Evolutionary conservation across 92 coral and sea anemone genomes (phyloP).

Genomic region (Palythoa grandis): DNA sequence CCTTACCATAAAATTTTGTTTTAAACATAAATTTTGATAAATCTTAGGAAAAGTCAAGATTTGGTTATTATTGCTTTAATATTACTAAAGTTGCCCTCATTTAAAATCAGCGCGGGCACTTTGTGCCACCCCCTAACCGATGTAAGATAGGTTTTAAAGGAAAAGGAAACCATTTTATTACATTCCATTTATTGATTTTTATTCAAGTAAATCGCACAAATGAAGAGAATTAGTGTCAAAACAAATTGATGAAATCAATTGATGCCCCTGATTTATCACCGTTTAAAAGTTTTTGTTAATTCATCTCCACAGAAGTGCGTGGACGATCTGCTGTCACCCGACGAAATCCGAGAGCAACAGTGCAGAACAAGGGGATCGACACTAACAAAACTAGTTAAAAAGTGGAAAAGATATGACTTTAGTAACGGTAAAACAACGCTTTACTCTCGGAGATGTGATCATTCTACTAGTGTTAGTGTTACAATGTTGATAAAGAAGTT

Average conservation of each 20-base stretch:
- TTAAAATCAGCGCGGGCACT: too few relatives aligned
- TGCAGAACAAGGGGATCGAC: neutral
- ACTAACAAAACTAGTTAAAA: neutral
- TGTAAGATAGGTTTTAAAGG: too few relatives aligned
- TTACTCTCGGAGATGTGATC: neutral
- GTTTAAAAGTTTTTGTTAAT: neutral
- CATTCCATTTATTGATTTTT: too few relatives aligned
- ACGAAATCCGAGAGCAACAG: slow-evolving; percentile 10
- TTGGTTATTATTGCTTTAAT: too few relatives aligned
- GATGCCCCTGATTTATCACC: neutral
- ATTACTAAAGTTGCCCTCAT: too few relatives aligned
- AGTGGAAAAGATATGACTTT: slow-evolving; percentile 17
- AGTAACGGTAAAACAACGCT: neutral
- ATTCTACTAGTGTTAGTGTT: too few relatives aligned
- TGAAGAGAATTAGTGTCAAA: neutral
- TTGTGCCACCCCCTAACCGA: too few relatives aligned
- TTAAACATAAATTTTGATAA: too few relatives aligned
- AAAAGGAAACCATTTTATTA: too few relatives aligned
- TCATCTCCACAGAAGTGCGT: slow-evolving; percentile 7
- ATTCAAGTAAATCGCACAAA: neutral
- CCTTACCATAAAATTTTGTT: too few relatives aligned
- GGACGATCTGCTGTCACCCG: neutral
- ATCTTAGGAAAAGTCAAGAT: too few relatives aligned
- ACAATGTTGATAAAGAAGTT: too few relatives aligned
- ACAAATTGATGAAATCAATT: neutral